Base-by-base conservation (phyloP, 2,797 vertebrate genomes). In the Oreochromis grahami region DNA sequence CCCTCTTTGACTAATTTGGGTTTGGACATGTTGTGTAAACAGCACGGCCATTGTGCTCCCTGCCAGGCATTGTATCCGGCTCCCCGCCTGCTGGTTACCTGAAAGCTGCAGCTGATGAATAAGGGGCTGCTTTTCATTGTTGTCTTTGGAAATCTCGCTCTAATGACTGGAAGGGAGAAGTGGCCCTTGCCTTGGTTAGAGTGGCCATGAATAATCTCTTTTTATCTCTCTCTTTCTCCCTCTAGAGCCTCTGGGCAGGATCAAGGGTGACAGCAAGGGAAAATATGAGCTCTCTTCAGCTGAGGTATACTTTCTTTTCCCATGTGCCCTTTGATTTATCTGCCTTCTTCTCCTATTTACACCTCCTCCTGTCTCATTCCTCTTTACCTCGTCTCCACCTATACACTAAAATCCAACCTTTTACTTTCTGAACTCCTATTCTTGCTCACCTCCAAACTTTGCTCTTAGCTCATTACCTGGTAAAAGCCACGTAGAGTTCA, bases 121-220 rank as follows among this genome's bases (percentile, higher is more conserved):
- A 82, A 85, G 53, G 53, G 51, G 17, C 79, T 78, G 86, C 50
- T 87, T 63, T 87, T 84, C 60, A 92, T 87, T 88, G 60, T 83
- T 84, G 83, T 91, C 82, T 81, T 86, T 86, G 53, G 55, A 86
- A 86, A 86, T 63, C 74, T 86, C 41, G 5, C 70, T 85, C 48
- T 83, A 83, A 90, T 87, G 84, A 88, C 34, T 8, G 29, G 19
- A 56, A 58, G 63, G 74, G 76, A 87, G 77, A 88, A 87, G 86
- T 78, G 84, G 82, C 77, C 52, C 78, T 81, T 26, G 17, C 50
- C 80, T 32, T 29, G 81, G 82, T 80, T 85, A 80, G 81, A 93
- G 78, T 45, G 81, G 55, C 45, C 68, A 77, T 93, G 90, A 94
- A 95, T 95, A 81, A 93, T 94, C 50, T 93, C 74, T 89, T 88